These are phyloP conservation scores for Centropus bengalensis DNA, from an alignment of 2,113 vertebrate species.

Conservation along the genomic window DNA sequence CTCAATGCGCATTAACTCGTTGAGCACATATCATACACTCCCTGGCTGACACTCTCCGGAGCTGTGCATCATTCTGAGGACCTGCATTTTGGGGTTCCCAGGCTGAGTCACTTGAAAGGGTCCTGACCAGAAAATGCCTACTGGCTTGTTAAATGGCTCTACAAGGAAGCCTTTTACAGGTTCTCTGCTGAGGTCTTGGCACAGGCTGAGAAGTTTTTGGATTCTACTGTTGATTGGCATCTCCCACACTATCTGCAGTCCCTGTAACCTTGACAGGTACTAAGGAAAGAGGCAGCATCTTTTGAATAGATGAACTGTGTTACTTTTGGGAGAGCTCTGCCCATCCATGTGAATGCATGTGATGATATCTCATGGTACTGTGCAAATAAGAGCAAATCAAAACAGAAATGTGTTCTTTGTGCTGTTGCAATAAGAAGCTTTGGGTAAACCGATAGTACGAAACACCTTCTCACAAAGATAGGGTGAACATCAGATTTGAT, in stretches of 20 bases:
- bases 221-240: not conserved
- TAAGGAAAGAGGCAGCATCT: not conserved
- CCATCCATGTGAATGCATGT: not conserved
- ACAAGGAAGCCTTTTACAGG: not conserved
- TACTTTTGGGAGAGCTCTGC: not conserved
- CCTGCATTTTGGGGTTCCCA: not conserved
- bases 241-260: not conserved
- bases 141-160: not conserved
- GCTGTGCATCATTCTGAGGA: not conserved
- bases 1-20: constrained; percentile 20
- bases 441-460: not conserved
- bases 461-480: not conserved
- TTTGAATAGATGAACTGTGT: not conserved
- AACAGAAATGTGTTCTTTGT: not conserved
- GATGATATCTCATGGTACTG: not conserved
- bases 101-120: not conserved
- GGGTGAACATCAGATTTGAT: not conserved
- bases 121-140: not conserved
- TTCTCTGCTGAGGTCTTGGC: not conserved
- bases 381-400: not conserved
- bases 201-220: not conserved
- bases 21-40: not conserved
- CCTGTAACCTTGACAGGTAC: not conserved
- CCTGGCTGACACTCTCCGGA: not conserved
- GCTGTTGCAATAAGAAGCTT: not conserved